A percentile compares a stretch with the other conserved stretches of the same genome.
Evolutionary conservation across 2,888 invertebrate genomes (phyloP).

Genomic region (Aleiodes testaceus): DNA sequence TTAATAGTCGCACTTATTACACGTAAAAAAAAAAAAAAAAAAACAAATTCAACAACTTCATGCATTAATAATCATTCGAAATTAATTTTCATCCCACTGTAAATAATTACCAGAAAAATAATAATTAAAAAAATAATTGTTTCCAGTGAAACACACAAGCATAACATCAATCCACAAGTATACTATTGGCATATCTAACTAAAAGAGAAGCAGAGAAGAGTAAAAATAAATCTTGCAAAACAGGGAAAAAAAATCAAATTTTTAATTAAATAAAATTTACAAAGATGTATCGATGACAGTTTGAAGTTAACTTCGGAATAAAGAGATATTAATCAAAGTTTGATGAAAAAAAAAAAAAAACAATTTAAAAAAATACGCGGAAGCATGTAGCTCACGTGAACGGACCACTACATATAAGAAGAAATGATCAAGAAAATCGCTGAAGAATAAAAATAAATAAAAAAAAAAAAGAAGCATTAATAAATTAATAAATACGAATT

Average conservation of each 20-base stretch:
- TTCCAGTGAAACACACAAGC: conserved; percentile 28
- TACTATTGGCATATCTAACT: conserved; percentile 47
- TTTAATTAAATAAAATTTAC: neutral
- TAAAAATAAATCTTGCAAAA: conserved; percentile 1
- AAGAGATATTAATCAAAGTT: conserved; percentile 19
- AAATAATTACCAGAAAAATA: conserved; percentile 46
- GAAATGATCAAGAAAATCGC: neutral
- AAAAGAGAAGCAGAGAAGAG: conserved; percentile 38
- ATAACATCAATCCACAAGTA: conserved; percentile 15
- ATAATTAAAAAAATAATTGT: conserved; percentile 29
- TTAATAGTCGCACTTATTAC: conserved; percentile 53
- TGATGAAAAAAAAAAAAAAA: neutral
- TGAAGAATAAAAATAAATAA: neutral
- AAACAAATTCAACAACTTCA: too few relatives aligned
- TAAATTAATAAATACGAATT: conserved; percentile 44
- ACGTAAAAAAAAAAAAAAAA: conserved; percentile 41
- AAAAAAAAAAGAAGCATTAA: conserved; percentile 1
- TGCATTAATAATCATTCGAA: conserved; percentile 44
- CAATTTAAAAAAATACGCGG: neutral
- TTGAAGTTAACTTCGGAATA: conserved; percentile 9
- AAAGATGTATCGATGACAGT: neutral
- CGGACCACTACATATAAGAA: conserved; percentile 44
- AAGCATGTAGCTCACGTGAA: conserved; percentile 29
- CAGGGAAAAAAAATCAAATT: neutral
- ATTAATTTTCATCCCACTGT: conserved; percentile 48